Conservation (phyloP, 2,113 vertebrate species). For the Mandrillus leucophaeus region DNA sequence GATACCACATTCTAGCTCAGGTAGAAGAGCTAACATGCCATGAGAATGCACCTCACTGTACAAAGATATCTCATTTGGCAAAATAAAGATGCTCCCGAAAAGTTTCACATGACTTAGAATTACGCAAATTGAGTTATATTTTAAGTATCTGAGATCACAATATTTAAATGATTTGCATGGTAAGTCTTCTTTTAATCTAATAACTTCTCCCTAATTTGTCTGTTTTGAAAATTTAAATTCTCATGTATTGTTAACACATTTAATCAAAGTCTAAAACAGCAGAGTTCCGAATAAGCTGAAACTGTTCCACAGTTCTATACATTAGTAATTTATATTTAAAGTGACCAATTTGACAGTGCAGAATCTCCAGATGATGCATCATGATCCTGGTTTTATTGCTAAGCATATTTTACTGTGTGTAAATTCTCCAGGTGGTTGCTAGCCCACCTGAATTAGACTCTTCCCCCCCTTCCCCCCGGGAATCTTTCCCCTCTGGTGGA, state of each 20-base stretch:
- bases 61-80: background rate
- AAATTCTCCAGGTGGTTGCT: background rate
- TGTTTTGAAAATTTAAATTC: constrained; percentile 43
- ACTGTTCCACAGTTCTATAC: constrained; percentile 9
- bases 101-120: background rate
- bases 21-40: background rate
- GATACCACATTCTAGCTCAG: background rate
- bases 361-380: constrained; percentile 35
- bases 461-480: too few relatives aligned
- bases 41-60: background rate
- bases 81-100: constrained; percentile 27
- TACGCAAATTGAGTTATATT: constrained; percentile 19
- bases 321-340: constrained; percentile 32
- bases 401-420: constrained; percentile 29
- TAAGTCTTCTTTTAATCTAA: constrained; percentile 30
- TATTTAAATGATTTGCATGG: constrained; percentile 33
- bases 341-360: background rate
- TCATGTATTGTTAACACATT: background rate
- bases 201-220: constrained; percentile 21
- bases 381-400: constrained; percentile 13
- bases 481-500: background rate
- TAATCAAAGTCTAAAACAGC: constrained; percentile 14
- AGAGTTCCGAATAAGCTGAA: background rate
- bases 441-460: constrained; percentile 34
- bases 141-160: constrained; percentile 21